Base-by-base conservation (phyloP, 37 sponge, comb jelly and placozoan species). In the Haliclona indistincta region DNA sequence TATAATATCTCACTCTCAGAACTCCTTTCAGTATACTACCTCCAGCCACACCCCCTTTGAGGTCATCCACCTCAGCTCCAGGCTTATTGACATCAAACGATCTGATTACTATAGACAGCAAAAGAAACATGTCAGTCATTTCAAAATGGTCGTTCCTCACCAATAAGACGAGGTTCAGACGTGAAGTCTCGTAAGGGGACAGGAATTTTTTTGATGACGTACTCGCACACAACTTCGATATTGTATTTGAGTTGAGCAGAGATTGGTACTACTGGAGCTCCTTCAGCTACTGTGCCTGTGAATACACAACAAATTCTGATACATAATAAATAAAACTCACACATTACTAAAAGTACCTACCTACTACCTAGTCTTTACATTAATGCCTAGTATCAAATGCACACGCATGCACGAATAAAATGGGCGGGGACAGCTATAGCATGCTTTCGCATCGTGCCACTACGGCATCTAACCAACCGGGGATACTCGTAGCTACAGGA, bases 171-270 rank as follows among this genome's bases (percentile, higher is more conserved):
- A 54, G 98, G 98, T 36, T 76, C 78, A n/a, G 98, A 88, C 25
- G 89, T 84, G 70, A 97, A 97, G 76, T 97, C 95, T 68, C 98
- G 51, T 15, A 86, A n/a, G 0, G 98, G 98, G 19, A 88, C 68
- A 19, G 98, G 98, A 30, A 97, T 94, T 47, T 97, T 97, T 79
- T 91, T 91, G 36, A 72, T 61, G 47, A 97, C 78, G 61, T 97
- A 97, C 52, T 97, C 98, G 64, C 95, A 97, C 41, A 97, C 79
- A 61, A 97, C 98, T 52, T 97, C 98, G 36, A 97, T 94, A 66
- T 97, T 97, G 79, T 94, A 97, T 75, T 97, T 97, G 67, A 97
- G 89, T 75, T 97, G 98, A 35, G 98, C 98, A 19, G 98, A 97
- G 64, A 98, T 95, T 29, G 96, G 96, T 23, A 98, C 85, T 56